phyloP scores from a whole-genome alignment of 1,140 invertebrate species.

The Neelides sp. region DNA sequence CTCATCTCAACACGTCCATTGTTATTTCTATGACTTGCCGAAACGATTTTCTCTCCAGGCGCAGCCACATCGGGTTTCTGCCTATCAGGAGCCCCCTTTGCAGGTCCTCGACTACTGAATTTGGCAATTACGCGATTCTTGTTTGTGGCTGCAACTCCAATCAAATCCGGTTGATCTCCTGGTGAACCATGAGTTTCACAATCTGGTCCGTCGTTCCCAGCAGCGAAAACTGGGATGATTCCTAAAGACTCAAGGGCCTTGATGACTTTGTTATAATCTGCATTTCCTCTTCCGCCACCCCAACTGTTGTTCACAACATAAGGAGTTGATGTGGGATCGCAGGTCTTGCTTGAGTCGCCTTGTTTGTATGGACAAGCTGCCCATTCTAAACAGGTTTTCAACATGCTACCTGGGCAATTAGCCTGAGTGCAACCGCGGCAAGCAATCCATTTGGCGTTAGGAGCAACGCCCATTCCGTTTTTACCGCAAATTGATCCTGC shows the following conservation, averaged over 20 bases:
- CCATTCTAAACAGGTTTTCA: neutral
- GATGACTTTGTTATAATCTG: too few relatives aligned
- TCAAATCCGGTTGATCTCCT: neutral
- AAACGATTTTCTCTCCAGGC: too few relatives aligned
- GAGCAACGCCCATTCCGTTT: constrained; percentile 4
- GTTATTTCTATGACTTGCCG: too few relatives aligned
- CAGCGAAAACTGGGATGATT: constrained; percentile 15
- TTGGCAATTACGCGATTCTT: too few relatives aligned
- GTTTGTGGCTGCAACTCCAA: constrained; percentile 10
- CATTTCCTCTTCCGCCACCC: too few relatives aligned
- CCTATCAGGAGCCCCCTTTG: too few relatives aligned
- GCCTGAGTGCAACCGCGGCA: neutral
- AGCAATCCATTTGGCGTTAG: constrained; percentile 5
- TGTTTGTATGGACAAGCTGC: neutral
- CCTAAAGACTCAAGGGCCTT: too few relatives aligned
- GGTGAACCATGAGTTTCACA: constrained; percentile 2
- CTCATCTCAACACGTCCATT: too few relatives aligned
- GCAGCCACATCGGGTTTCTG: too few relatives aligned
- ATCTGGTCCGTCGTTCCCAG: constrained; percentile 8
- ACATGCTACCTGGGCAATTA: neutral
- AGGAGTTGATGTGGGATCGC: neutral
- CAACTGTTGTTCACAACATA: neutral
- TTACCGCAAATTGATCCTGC: neutral
- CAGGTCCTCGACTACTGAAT: too few relatives aligned
- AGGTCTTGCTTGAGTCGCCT: neutral